Conservation (phyloP, 2,888 invertebrate genomes). For the Oscheius sp. region DNA sequence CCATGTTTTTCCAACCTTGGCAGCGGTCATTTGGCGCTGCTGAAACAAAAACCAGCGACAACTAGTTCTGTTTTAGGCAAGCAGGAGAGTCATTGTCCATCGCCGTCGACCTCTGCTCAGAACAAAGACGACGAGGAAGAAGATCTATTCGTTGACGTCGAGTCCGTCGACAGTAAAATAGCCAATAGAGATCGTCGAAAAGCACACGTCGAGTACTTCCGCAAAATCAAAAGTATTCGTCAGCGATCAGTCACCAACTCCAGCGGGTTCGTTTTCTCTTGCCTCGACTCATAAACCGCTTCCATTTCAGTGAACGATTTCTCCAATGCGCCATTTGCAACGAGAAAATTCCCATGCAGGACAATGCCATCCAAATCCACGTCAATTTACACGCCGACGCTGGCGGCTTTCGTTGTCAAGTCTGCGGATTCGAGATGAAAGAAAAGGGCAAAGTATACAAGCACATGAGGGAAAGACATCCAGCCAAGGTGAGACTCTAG, state of each 20-base stretch:
- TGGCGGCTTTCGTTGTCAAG: conserved; percentile 49
- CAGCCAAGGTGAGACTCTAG: conserved; percentile 37
- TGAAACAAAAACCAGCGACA: conserved; percentile 1
- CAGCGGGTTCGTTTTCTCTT: conserved; percentile 10
- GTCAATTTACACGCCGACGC: conserved; percentile 53
- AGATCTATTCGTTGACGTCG: conserved; percentile 59
- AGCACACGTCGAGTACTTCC: conserved; percentile 61
- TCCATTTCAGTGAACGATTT: conserved; percentile 43
- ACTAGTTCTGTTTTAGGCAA: not conserved
- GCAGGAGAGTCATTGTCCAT: not conserved
- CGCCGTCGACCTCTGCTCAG: conserved; percentile 19
- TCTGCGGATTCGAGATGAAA: conserved; percentile 52
- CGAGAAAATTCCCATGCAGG: conserved; percentile 47
- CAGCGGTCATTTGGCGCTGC: not conserved
- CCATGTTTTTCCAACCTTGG: too few species aligned
- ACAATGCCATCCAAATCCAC: conserved; percentile 54
- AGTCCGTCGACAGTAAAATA: conserved; percentile 45
- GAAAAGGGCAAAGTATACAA: conserved; percentile 50
- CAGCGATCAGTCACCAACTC: conserved; percentile 41
- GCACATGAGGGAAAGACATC: conserved; percentile 55
- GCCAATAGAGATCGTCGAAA: conserved; percentile 52
- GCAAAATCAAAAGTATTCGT: conserved; percentile 58
- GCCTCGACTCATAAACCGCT: not conserved
- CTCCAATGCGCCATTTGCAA: conserved; percentile 53
- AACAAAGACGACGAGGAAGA: conserved; percentile 51